Evolutionary conservation across 2,888 invertebrate species (phyloP), one percentile per base, ranked within the genome.

Genomic region (Oligia latruncula): DNA sequence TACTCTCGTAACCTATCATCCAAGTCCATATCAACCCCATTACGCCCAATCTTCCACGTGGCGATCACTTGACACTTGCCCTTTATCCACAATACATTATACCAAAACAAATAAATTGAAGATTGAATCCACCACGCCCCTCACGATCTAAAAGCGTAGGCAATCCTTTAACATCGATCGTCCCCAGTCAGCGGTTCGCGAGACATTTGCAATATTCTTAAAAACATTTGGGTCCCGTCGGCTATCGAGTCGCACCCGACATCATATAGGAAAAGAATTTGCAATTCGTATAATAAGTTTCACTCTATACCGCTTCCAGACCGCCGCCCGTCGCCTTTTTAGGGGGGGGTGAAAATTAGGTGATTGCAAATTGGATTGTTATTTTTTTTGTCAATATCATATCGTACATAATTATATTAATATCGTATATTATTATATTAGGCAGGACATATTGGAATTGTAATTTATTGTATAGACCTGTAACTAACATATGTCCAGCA

Each of bases 121-220:
- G 90, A 90, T 90, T 89, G 91, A 89, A 89, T 87, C 84, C 85
- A 89, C 90, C 90, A 90, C 89, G 90, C 91, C 91, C 90, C 90
- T 87, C 89, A 86, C 87, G 85, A 86, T 89, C 92, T 92, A 91
- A 93, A 92, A 91, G 91, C 91, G 91, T 91, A 90, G 91, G 92
- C 94, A 94, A 95, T 95, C 94, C 93, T 93, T 95, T 93, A 94
- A 91, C 92, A 92, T 93, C 92, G 93, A 93, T 92, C 93, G 91
- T 88, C 84, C 89, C 87, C 87, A 92, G 93, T 95, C 93, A 93
- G 92, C 94, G 92, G 92, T 91, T 91, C 91, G 90, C 88, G 93
- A 92, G 93, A 94, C 93, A 93, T 93, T 93, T 93, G 94, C 94
- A 95, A 95, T 95, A 95, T 95, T 93, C 95, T 94, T 95, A 95